Conservation (phyloP, 2,113 vertebrate genomes). For the Cricetomys ansorgei region DNA sequence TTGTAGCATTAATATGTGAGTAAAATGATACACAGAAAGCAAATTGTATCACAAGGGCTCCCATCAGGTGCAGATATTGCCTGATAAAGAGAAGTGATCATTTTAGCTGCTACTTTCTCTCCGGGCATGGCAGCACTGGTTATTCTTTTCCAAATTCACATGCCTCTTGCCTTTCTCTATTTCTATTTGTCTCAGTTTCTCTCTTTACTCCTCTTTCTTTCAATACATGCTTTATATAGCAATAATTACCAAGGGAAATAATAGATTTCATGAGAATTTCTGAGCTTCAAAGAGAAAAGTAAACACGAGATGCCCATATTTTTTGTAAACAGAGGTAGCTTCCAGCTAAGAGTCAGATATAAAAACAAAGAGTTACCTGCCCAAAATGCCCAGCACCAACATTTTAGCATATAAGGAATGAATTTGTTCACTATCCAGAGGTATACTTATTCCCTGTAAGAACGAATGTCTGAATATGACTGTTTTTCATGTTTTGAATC, state of each 20-base stretch:
- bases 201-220: not conserved
- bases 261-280: slow-evolving; percentile 24
- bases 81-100: slow-evolving; percentile 9
- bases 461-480: not conserved
- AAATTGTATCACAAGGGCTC: not conserved
- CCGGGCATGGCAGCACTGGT: not conserved
- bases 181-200: not conserved
- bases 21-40: not conserved
- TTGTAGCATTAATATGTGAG: not conserved
- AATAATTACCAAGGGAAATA: not conserved
- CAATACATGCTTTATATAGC: not conserved
- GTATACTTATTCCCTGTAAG: slow-evolving; percentile 3
- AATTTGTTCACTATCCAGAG: not conserved
- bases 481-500: slow-evolving; percentile 37
- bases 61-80: not conserved
- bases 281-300: slow-evolving; percentile 51
- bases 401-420: slow-evolving; percentile 23
- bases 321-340: not conserved
- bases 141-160: not conserved
- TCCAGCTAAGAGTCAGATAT: not conserved
- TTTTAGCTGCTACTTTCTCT: slow-evolving; percentile 35
- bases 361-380: slow-evolving; percentile 34
- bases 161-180: not conserved
- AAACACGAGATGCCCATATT: slow-evolving; percentile 30
- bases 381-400: not conserved